Conservation (phyloP, 2,888 invertebrate species). For the Epistrophella euchroma region DNA sequence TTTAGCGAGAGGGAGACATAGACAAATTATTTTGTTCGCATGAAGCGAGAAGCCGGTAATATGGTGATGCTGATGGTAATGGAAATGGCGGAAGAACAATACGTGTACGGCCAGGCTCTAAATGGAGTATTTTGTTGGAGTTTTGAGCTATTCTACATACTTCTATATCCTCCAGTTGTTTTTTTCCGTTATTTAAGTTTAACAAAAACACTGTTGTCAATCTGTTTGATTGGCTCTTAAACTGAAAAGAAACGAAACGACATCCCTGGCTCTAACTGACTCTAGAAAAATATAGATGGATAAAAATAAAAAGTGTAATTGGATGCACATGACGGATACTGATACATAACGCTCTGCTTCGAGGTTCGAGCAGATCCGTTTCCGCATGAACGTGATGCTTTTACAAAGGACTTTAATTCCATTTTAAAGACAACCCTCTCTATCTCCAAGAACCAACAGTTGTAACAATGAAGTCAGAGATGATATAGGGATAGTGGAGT, state of each 20-base stretch:
- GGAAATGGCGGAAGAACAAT: not conserved
- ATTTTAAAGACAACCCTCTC: conserved; percentile 65
- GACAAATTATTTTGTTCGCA: too few relatives aligned
- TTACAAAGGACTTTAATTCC: conserved; percentile 63
- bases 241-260: not conserved
- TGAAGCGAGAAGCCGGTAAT: too few relatives aligned
- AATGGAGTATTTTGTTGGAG: not conserved
- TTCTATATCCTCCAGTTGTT: not conserved
- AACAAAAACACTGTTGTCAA: not conserved
- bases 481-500: not conserved
- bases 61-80: not conserved
- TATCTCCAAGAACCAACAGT: conserved; percentile 27
- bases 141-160: not conserved
- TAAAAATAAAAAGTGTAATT: conserved; percentile 54
- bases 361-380: conserved; percentile 58
- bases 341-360: conserved; percentile 66
- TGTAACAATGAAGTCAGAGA: conserved; percentile 24
- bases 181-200: not conserved
- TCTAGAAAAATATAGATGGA: conserved; percentile 5
- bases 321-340: conserved; percentile 71
- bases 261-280: conserved; percentile 6
- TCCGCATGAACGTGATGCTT: conserved; percentile 64
- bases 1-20: too few relatives aligned
- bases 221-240: not conserved
- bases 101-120: not conserved